phyloP scores from a whole-genome alignment of 2,797 vertebrate species.

The Echeneis naucrates region DNA sequence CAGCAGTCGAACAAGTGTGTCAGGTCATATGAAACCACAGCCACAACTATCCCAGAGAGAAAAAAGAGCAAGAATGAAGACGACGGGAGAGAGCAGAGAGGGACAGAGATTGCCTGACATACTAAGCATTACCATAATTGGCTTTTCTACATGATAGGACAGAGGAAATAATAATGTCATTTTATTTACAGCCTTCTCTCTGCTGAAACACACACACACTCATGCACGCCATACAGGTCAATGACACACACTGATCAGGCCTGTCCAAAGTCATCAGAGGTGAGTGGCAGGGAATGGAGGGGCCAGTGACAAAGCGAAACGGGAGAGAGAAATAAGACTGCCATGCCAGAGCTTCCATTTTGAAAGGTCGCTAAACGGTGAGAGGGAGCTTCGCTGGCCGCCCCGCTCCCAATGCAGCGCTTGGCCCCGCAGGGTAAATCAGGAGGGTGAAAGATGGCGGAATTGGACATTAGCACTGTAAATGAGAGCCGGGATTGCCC shows the following conservation, averaged over 20 bases:
- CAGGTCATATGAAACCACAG: conserved; percentile 85
- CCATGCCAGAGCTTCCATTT: conserved; percentile 90
- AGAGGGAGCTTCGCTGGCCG: conserved; percentile 81
- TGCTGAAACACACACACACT: conserved; percentile 72
- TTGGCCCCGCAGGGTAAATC: conserved; percentile 91
- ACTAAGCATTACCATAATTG: conserved; percentile 99
- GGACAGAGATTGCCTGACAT: conserved; percentile 95
- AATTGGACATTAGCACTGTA: conserved; percentile 99
- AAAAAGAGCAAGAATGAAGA: conserved; percentile 67
- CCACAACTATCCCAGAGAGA: conserved; percentile 77
- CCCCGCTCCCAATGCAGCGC: conserved; percentile 74
- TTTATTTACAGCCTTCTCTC: conserved; percentile 99
- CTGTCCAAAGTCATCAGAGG: conserved; percentile 99
- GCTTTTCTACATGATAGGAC: conserved; percentile 99
- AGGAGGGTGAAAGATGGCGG: conserved; percentile 93
- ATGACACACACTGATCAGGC: conserved; percentile 99
- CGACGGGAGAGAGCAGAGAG: conserved; percentile 59
- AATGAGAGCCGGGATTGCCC: conserved; percentile 95
- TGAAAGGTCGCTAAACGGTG: conserved; percentile 94
- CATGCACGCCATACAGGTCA: conserved; percentile 92
- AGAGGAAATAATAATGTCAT: conserved; percentile 99
- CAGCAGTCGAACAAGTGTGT: conserved; percentile 83
- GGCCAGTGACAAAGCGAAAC: conserved; percentile 98
- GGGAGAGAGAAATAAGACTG: conserved; percentile 97
- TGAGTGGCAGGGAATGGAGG: conserved; percentile 98